phyloP scores from a whole-genome alignment of 2,113 vertebrate genomes.

The Chloropsis hardwickii region DNA sequence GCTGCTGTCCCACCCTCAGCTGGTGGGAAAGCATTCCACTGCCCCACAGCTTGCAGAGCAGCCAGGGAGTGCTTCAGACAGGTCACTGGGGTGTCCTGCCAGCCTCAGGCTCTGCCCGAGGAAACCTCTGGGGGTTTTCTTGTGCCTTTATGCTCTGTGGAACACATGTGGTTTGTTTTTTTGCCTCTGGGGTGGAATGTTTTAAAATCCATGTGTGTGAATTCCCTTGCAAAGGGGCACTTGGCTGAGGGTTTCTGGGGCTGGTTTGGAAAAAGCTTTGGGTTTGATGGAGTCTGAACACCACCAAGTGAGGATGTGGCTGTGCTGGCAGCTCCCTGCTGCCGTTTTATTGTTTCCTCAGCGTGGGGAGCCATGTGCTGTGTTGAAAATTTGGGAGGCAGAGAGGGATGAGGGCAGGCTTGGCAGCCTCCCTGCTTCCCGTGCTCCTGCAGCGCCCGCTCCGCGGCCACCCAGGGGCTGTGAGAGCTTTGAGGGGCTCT shows the following conservation, averaged over 20 bases:
- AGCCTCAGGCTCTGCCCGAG: neutral
- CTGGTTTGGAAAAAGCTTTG: neutral
- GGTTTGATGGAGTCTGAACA: neutral
- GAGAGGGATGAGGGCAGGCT: rapidly evolving
- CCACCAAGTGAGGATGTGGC: rapidly evolving
- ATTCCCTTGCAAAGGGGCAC: neutral
- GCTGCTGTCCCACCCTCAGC: neutral
- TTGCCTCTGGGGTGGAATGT: rapidly evolving
- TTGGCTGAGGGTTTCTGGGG: neutral
- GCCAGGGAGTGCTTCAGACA: neutral
- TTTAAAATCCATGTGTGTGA: rapidly evolving
- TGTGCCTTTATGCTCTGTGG: neutral
- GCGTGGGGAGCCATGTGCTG: rapidly evolving
- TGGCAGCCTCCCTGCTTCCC: neutral
- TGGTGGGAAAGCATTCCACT: rapidly evolving
- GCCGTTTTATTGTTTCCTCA: neutral
- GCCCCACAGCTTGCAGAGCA: too few relatives aligned
- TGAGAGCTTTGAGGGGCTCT: neutral
- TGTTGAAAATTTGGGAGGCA: neutral
- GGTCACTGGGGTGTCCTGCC: neutral
- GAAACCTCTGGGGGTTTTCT: neutral
- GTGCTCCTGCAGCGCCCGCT: neutral
- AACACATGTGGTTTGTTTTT: rapidly evolving
- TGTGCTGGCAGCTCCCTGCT: neutral
- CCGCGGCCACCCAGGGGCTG: neutral